A percentile compares a stretch with the other conserved stretches of the same genome.
phyloP scores from a whole-genome alignment of 1,140 invertebrate genomes.

The Bombus pascuorum region DNA sequence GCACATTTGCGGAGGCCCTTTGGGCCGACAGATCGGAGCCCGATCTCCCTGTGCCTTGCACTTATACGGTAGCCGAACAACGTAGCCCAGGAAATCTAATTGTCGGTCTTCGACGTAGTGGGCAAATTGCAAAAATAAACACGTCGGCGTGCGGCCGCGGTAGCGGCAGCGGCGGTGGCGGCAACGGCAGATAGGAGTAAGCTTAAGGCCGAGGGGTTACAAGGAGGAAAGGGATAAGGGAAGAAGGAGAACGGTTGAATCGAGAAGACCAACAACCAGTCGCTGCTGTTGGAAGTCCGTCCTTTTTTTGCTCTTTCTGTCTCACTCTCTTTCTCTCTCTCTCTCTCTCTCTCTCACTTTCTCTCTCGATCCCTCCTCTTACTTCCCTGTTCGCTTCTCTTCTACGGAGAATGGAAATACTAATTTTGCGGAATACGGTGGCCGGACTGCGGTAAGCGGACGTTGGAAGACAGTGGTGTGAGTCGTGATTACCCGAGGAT shows the following conservation, averaged over 20 bases:
- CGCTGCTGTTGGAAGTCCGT: constrained; percentile 59
- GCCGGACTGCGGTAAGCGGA: constrained; percentile 81
- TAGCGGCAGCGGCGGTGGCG: neutral
- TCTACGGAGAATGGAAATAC: constrained; percentile 81
- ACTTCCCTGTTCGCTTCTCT: constrained; percentile 63
- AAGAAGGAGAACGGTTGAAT: constrained; percentile 40
- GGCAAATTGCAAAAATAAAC: constrained; percentile 82
- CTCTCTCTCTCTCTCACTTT: neutral
- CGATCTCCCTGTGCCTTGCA: constrained; percentile 71
- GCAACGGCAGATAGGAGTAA: constrained; percentile 14
- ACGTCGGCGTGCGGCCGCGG: constrained; percentile 57
- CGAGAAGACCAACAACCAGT: constrained; percentile 54
- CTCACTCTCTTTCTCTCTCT: neutral
- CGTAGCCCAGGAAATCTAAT: constrained; percentile 79
- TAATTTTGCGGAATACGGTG: constrained; percentile 83
- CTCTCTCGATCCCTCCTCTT: neutral
- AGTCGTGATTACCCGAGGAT: constrained; percentile 81
- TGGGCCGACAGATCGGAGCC: constrained; percentile 62
- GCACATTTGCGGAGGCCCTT: constrained; percentile 49
- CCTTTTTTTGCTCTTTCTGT: constrained; percentile 35
- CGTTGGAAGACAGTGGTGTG: constrained; percentile 77
- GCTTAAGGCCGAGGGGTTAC: constrained; percentile 43
- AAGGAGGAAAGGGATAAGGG: constrained; percentile 54
- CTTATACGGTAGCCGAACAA: constrained; percentile 81
- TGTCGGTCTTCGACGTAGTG: constrained; percentile 77